Conservation (phyloP, 2,888 invertebrate genomes). For the Drosophila eohydei region DNA sequence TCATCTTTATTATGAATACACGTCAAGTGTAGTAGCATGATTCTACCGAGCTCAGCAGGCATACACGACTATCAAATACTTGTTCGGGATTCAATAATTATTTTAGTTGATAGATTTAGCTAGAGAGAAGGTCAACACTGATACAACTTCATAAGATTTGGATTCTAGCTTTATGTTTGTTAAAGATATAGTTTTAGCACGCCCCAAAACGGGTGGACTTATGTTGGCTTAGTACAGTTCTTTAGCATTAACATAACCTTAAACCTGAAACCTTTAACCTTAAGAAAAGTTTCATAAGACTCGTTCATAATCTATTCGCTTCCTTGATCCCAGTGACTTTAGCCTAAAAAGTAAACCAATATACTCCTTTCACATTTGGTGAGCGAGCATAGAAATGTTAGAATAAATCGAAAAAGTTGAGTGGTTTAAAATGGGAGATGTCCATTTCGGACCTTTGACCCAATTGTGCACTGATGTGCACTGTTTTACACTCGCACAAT, state of each 20-base stretch:
- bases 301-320: too few species aligned
- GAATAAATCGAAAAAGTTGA: neutral
- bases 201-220: neutral
- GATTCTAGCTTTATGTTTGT: neutral
- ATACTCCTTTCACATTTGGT: neutral
- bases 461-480: slow-evolving; percentile 53
- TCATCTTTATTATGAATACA: slow-evolving; percentile 23
- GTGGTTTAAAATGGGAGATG: slow-evolving; percentile 30
- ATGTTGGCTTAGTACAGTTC: too few species aligned
- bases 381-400: neutral
- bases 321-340: too few species aligned
- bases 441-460: slow-evolving; percentile 50
- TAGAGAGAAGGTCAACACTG: too few species aligned
- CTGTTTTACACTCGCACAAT: slow-evolving; percentile 48
- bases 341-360: neutral
- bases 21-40: neutral
- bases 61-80: neutral
- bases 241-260: too few species aligned
- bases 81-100: neutral
- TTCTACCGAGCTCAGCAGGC: too few species aligned
- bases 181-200: neutral
- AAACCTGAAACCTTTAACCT: too few species aligned
- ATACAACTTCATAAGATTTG: neutral
- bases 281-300: too few species aligned
- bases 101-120: neutral